Percentiles rank a stretch among this genome's conserved stretches.
Conservation (phyloP, 1,140 invertebrate genomes). For the Spodoptera litura region DNA sequence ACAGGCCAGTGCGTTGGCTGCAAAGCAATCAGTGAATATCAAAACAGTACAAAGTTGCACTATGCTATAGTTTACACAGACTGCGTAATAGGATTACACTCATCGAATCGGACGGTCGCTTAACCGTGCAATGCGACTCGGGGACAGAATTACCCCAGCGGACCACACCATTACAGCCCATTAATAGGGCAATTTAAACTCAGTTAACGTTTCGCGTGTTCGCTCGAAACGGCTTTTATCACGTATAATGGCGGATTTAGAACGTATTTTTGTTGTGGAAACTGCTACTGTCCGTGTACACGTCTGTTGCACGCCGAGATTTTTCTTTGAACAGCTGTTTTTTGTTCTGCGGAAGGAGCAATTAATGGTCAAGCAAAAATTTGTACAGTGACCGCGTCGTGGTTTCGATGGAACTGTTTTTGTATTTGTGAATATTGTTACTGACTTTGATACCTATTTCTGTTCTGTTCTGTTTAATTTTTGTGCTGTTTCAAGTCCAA, state of each 20-base stretch:
- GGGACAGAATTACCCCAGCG: constrained; percentile 54
- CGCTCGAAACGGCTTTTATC: constrained; percentile 56
- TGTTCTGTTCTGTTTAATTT: too few species aligned
- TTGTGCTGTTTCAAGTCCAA: too few species aligned
- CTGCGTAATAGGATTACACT: constrained; percentile 53
- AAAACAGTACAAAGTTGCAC: constrained; percentile 8
- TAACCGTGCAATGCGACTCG: constrained; percentile 48
- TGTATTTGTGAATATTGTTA: neutral
- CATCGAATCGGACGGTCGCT: constrained; percentile 46
- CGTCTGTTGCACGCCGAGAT: constrained; percentile 23
- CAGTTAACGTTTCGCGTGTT: constrained; percentile 58
- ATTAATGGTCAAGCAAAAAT: constrained; percentile 15
- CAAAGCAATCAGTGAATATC: constrained; percentile 14
- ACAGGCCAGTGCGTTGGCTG: neutral
- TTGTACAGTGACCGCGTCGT: neutral
- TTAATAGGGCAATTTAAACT: constrained; percentile 63
- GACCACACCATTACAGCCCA: constrained; percentile 57
- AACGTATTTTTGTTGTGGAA: constrained; percentile 54
- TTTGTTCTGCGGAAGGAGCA: constrained; percentile 11
- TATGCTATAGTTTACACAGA: constrained; percentile 47
- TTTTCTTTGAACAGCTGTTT: constrained; percentile 38
- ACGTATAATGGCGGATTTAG: constrained; percentile 57
- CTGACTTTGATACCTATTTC: neutral
- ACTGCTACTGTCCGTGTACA: constrained; percentile 41
- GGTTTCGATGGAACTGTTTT: neutral